A percentile compares a stretch with the other conserved stretches of the same genome.
phyloP scores from a whole-genome alignment of 2,888 invertebrate genomes.

The Pyrrhia umbra region DNA sequence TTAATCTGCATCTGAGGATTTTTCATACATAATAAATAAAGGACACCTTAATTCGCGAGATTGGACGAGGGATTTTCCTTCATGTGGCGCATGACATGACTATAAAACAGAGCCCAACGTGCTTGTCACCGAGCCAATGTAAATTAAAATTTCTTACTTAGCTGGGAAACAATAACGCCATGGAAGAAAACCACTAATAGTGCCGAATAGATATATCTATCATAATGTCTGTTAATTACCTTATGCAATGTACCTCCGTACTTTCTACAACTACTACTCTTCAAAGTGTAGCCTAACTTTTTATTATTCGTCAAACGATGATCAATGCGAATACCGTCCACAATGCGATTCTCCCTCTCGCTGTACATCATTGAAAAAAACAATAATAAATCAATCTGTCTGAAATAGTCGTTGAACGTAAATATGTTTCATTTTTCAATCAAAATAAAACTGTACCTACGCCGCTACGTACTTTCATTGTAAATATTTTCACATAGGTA shows the following conservation, averaged over 20 bases:
- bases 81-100: slow-evolving; percentile 2
- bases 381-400: neutral
- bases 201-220: neutral
- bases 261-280: neutral
- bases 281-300: neutral
- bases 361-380: neutral
- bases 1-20: neutral
- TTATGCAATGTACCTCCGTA: neutral
- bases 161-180: neutral
- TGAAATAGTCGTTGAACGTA: neutral
- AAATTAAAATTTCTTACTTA: neutral
- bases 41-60: neutral
- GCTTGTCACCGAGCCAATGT: neutral
- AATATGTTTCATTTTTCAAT: neutral
- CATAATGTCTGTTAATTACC: too few species aligned
- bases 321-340: neutral
- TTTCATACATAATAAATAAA: neutral
- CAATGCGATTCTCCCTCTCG: neutral
- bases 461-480: neutral
- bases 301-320: neutral
- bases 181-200: neutral
- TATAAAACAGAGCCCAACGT: neutral
- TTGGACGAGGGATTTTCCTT: neutral
- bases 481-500: neutral
- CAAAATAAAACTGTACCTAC: neutral